phyloP scores from a whole-genome alignment of 2,113 vertebrate species.

The Zosterops japonicus region DNA sequence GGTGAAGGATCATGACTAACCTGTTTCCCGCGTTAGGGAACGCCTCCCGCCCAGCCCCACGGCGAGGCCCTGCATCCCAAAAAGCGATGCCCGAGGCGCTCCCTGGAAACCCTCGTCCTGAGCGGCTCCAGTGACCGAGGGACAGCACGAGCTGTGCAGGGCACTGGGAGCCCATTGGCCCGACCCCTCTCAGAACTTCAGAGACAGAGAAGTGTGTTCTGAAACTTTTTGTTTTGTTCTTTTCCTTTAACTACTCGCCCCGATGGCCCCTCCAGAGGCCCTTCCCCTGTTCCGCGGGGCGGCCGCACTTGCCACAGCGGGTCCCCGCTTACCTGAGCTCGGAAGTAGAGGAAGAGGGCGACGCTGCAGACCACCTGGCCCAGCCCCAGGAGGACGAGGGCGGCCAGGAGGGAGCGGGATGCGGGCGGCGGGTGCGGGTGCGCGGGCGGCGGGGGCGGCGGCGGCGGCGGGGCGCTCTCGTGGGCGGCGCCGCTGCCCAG shows the following conservation, averaged over 20 bases:
- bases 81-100: rapidly evolving
- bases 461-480: too few relatives aligned
- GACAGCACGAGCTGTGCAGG: background rate
- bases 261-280: background rate
- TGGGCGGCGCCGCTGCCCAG: too few relatives aligned
- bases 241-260: too few relatives aligned
- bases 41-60: rapidly evolving
- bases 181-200: background rate
- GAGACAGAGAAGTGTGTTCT: too few relatives aligned
- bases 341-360: conserved; percentile 90
- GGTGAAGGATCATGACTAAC: background rate
- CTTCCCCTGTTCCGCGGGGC: background rate
- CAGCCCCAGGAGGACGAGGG: conserved; percentile 87
- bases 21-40: background rate
- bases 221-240: background rate
- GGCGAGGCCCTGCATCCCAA: background rate
- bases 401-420: conserved; percentile 79
- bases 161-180: background rate
- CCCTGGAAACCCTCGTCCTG: too few relatives aligned
- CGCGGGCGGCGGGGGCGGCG: background rate
- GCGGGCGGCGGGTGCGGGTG: conserved; percentile 44
- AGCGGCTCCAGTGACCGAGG: background rate
- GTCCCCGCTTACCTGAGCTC: conserved; percentile 83
- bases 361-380: conserved; percentile 94
- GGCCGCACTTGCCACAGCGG: background rate